Evolutionary conservation across 2,113 vertebrate species (phyloP), one percentile per base, ranked within the genome.

Genomic region (Chloebia gouldiae): DNA sequence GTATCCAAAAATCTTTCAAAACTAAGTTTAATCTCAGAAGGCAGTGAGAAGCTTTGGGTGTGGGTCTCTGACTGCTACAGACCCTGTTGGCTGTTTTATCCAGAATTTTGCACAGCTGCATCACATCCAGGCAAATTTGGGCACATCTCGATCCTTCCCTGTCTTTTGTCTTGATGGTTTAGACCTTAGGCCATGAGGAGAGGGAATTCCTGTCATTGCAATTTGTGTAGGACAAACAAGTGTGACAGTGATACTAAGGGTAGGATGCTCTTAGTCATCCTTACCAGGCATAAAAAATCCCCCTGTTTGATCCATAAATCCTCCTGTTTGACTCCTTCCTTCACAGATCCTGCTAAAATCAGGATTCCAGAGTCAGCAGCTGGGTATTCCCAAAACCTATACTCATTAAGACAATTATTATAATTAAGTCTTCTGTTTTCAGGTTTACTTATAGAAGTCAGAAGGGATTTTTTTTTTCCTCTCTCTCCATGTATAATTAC

Each of bases 401-500:
- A 65, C 35, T 94, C 81, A 79, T 94, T 86, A 94, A 94, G 79
- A 66, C 76, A 95, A 92, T 86, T 88, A 91, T 89, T 70, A 80
- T 90, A 93, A 94, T 94, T 95, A 94, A 95, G 56, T 80, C 92
- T 90, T 63, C 70, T 93, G 39, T 94, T 95, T 92, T 81, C 92
- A 93, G 71, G 60, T 86, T 92, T 94, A 69, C 90, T 73, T 81
- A 40, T 7, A 77, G 86, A 85, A 94, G 47, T 81, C 82, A 94
- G 80, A 88, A 90, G 82, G 65, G 75, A 80, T 88, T 80, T 80
- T 80, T 86, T 68, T 70, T 39, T 70, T 39, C 9, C 11, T 1
- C 11, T 54, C 61, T 86, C 71, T 59, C 61, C 6, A 3, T 17
- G 42, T 86, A 54, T 94, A 94, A 95, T 96, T 93, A 81, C 71